A percentile compares a stretch with the other conserved stretches of the same genome.
These are phyloP conservation scores for Clistopyga incitator DNA, from an alignment of 2,888 invertebrate genomes.

Conservation along the genomic window DNA sequence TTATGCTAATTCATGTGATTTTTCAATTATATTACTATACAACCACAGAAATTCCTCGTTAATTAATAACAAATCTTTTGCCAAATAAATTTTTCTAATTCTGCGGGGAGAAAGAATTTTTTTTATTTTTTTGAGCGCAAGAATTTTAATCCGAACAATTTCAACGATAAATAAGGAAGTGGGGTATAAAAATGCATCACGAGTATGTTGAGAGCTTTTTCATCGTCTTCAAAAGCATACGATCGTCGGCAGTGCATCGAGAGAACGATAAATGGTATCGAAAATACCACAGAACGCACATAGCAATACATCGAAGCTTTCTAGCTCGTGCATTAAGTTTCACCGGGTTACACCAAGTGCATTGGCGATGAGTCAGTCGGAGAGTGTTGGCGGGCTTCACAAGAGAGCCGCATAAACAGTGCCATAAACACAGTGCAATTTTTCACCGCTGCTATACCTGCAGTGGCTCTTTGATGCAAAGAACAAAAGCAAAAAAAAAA, in stretches of 20 bases:
- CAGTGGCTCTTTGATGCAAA: constrained; percentile 14
- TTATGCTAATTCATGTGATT: no score
- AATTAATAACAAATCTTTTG: no score
- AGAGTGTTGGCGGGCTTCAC: constrained; percentile 13
- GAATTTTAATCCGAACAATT: no score
- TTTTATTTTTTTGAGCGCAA: no score
- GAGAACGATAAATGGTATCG: constrained; percentile 43
- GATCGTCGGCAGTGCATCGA: neutral
- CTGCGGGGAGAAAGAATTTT: no score
- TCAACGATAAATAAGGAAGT: neutral
- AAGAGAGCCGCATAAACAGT: constrained; percentile 49
- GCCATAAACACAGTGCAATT: constrained; percentile 57
- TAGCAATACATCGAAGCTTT: constrained; percentile 37
- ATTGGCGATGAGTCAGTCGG: constrained; percentile 59
- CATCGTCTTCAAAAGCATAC: constrained; percentile 19
- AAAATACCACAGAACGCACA: constrained; percentile 33
- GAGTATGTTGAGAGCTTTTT: neutral
- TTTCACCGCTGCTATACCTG: constrained; percentile 37
- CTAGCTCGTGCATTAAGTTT: constrained; percentile 18
- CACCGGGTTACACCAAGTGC: constrained; percentile 46
- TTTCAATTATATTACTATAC: no score
- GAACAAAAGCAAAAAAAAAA: constrained; percentile 9
- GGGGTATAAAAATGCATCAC: constrained; percentile 4
- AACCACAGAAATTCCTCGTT: no score
- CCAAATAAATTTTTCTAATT: no score